These are phyloP conservation scores for Leptopilina syphax DNA, from an alignment of 2,888 invertebrate genomes.

Conservation along the genomic window DNA sequence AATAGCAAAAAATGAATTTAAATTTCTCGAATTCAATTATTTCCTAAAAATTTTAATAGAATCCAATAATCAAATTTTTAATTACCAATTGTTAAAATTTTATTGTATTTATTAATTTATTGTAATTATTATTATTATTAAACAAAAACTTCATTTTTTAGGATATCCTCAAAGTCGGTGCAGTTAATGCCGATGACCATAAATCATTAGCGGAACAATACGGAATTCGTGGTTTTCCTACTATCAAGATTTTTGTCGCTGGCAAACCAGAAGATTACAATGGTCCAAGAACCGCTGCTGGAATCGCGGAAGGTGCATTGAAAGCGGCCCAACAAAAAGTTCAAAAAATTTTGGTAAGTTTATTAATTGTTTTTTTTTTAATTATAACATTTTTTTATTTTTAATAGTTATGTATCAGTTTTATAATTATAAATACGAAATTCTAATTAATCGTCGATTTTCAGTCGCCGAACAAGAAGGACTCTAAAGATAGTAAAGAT, in stretches of 20 bases:
- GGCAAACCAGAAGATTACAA: constrained; percentile 93
- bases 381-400: constrained; percentile 56
- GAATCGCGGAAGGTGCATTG: constrained; percentile 91
- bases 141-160: constrained; percentile 69
- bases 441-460: constrained; percentile 54
- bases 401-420: too few species aligned
- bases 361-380: too few species aligned
- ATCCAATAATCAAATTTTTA: too few species aligned
- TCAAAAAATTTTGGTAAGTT: constrained; percentile 83
- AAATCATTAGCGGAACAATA: constrained; percentile 88
- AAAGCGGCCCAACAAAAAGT: constrained; percentile 87
- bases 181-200: constrained; percentile 94
- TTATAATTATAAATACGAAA: constrained; percentile 59
- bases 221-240: constrained; percentile 94
- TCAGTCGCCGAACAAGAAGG: constrained; percentile 50
- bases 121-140: not conserved
- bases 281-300: constrained; percentile 91
- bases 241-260: constrained; percentile 94
- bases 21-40: too few species aligned
- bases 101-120: not conserved
- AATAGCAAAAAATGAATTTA: too few species aligned
- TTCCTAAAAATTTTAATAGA: too few species aligned
- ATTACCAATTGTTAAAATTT: too few species aligned
- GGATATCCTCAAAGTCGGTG: constrained; percentile 96
- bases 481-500: constrained; percentile 78